These are phyloP conservation scores for Cantharis rustica DNA, from an alignment of 2,888 invertebrate genomes.

Conservation along the genomic window DNA sequence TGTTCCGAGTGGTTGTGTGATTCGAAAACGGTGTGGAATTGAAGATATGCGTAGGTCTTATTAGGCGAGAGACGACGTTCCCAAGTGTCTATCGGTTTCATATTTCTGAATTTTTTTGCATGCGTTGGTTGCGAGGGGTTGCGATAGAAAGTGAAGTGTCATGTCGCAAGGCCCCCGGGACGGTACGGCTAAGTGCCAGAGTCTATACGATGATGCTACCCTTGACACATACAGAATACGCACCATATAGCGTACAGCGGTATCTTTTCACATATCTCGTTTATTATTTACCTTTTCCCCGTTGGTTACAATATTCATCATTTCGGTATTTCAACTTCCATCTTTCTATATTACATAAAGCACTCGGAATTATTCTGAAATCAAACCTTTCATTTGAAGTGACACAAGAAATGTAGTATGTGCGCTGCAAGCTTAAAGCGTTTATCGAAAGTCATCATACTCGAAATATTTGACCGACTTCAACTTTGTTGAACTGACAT, in stretches of 20 bases:
- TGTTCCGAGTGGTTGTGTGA: background rate
- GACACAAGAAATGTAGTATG: slow-evolving; percentile 17
- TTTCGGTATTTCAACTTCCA: slow-evolving; percentile 24
- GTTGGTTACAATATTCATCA: slow-evolving; percentile 31
- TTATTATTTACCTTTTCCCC: slow-evolving; percentile 31
- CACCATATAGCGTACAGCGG: slow-evolving; percentile 15
- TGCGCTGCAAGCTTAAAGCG: background rate
- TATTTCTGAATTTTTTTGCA: slow-evolving; percentile 52
- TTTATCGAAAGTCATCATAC: slow-evolving; percentile 5
- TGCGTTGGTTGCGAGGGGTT: slow-evolving; percentile 41
- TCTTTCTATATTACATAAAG: slow-evolving; percentile 15
- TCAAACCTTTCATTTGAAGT: slow-evolving; percentile 22
- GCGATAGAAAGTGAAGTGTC: slow-evolving; percentile 55
- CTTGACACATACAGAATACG: slow-evolving; percentile 28
- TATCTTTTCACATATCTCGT: slow-evolving; percentile 28
- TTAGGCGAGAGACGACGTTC: slow-evolving; percentile 32
- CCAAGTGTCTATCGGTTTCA: slow-evolving; percentile 45
- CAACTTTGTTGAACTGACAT: slow-evolving; percentile 20
- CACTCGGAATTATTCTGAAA: slow-evolving; percentile 17
- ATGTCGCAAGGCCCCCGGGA: slow-evolving; percentile 52
- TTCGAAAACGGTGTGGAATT: background rate
- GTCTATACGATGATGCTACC: slow-evolving; percentile 27
- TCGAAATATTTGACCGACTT: slow-evolving; percentile 18
- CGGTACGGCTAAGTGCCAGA: slow-evolving; percentile 30
- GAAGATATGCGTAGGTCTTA: slow-evolving; percentile 34